These are phyloP conservation scores for Pollicipes pollicipes DNA, from an alignment of 1,140 invertebrate genomes.

Conservation along the genomic window DNA sequence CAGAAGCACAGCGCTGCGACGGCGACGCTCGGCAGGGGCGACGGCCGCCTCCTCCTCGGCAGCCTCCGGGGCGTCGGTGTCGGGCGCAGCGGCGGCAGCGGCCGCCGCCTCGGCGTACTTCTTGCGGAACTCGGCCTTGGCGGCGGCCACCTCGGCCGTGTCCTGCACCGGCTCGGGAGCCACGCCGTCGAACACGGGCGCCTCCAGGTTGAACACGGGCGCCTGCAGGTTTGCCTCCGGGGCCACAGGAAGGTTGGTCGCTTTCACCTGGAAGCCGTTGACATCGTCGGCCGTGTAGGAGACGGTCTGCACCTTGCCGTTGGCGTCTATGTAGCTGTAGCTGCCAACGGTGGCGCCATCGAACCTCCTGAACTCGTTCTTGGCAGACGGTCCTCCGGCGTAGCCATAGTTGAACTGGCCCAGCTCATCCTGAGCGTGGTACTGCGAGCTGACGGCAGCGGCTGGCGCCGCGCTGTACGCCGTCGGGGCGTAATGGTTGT, in stretches of 20 bases:
- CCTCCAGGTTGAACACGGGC: slow-evolving; percentile 12
- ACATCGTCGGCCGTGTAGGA: slow-evolving; percentile 33
- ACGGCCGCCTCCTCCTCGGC: background rate
- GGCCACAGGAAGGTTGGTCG: slow-evolving; percentile 14
- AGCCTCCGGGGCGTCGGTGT: slow-evolving; percentile 5
- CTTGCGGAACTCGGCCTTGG: slow-evolving; percentile 14
- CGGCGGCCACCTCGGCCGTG: slow-evolving; percentile 15
- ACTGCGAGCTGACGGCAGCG: slow-evolving; percentile 21
- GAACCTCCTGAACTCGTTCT: slow-evolving; percentile 39
- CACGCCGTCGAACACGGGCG: slow-evolving; percentile 9
- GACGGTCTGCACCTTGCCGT: slow-evolving; percentile 41
- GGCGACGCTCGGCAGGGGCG: no score
- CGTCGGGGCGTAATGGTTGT: slow-evolving; percentile 8
- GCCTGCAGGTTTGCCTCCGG: slow-evolving; percentile 20
- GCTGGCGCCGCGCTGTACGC: slow-evolving; percentile 7
- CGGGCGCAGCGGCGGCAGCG: slow-evolving; percentile 12
- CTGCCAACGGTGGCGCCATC: slow-evolving; percentile 45
- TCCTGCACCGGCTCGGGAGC: slow-evolving; percentile 15
- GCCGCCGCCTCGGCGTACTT: slow-evolving; percentile 16
- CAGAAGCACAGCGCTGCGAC: background rate
- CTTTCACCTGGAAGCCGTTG: slow-evolving; percentile 14
- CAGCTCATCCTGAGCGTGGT: slow-evolving; percentile 38
- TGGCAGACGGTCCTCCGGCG: slow-evolving; percentile 40
- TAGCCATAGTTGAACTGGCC: slow-evolving; percentile 24
- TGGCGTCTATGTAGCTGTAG: slow-evolving; percentile 45